Evolutionary conservation across 2,888 invertebrate species (phyloP), one percentile per base, ranked within the genome.

Genomic region (Octonoba sinensis): DNA sequence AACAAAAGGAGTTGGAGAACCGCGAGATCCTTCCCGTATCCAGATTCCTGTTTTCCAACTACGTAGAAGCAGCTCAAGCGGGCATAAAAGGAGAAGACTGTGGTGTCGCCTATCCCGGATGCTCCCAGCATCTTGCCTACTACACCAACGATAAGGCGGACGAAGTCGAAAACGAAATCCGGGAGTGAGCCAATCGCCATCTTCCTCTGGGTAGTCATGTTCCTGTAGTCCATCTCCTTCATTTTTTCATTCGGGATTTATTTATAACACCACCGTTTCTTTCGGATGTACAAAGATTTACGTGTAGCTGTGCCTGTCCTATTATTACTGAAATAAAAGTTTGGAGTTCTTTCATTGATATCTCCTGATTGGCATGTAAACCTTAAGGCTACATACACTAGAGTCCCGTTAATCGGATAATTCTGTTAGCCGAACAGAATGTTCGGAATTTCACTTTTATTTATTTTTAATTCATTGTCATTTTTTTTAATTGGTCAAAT

Each of bases 11-110:
- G 16, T 47, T 79, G 6, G 51, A 79, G 44, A 73, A 56, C 27
- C 46, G 67, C 54, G 79, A 79, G 20, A 72, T 79, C 16, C 69
- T 79, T 36, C 79, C 79, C 1, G 79, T 79, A 3, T 73, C 79
- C 15, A 22, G 79, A 62, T 79, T 79, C 47, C 16, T 79, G 16
- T 79, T 79, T 20, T 79, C 79, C 6, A 79, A 73, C 15, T 79
- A 79, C 16, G 79, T 67, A 2, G 79, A 79, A 22, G 79, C 79
- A 1, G 73, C 79, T 15, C 54, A 69, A 62, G 72, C 66, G 0
- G 79, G 79, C 20, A 56, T 22, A 0, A 73, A 57, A 54, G 72
- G 67, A 1, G 79, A 72, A 8, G 47, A 79, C 20, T 79, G 79
- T n/a, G 18, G 56, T 12, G 73, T 69, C 8, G 56, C 73, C 3